Evolutionary conservation across 2,888 invertebrate species (phyloP), one percentile per base, ranked within the genome.

Genomic region (Ethmia dodecea): DNA sequence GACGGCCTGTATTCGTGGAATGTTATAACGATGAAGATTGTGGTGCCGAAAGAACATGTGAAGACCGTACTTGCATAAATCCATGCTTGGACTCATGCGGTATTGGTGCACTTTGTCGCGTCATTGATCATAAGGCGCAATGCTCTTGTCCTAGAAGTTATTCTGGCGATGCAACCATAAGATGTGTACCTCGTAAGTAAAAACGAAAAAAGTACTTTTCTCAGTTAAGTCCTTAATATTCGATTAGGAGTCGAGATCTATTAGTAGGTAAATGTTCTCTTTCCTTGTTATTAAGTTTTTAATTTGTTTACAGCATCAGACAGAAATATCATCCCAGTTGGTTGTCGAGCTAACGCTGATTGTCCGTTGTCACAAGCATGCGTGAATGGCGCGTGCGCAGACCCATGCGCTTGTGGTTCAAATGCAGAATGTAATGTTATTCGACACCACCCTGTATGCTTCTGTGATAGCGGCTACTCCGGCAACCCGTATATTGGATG

Each of bases 401-500:
- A 91, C 60, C 96, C 96, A 1, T 96, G 96, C 63, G 93, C 93
- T 55, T 95, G 95, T 56, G 96, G 96, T 30, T 86, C 90, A 1
- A 91, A 94, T 60, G 92, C 96, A 3, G 93, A 94, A 50, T 97
- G 97, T 65, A 88, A 88, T 39, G 94, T 96, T 8, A 84, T 90
- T 33, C 91, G 94, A 69, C 96, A 97, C 65, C 94, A 94, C 73
- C 94, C 96, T 10, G 91, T 93, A 10, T 97, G 96, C 67, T 91
- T 89, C 55, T 97, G 96, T 67, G 89, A 89, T 57, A 89, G 91
- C 22, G 95, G 94, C 31, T 95, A 90, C 70, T 94, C 94, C 25
- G 96, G 96, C 60, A 94, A 95, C 72, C 94, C 95, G 12, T 94
- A 94, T 74, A 87, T 88, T 35, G 94, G 93, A 31, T 96, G 96